A percentile compares a stretch with the other conserved stretches of the same genome.
phyloP scores from a whole-genome alignment of 2,797 vertebrate genomes.

The Notolepis coatsorum region DNA sequence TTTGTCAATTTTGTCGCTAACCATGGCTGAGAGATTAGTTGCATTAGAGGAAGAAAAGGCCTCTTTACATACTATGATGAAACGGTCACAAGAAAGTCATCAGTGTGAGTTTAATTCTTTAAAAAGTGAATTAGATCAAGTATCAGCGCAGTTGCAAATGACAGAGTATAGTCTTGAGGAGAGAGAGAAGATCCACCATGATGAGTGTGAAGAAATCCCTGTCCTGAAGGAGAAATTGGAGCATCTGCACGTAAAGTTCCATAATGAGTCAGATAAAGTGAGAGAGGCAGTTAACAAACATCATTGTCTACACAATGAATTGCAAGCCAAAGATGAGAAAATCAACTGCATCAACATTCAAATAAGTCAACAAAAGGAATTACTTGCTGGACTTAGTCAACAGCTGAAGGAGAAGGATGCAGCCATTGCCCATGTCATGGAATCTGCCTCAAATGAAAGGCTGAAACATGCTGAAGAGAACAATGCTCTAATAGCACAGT shows the following conservation, averaged over 20 bases:
- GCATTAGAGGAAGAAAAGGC: constrained; percentile 61
- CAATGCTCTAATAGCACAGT: constrained; percentile 55
- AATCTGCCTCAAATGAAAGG: constrained; percentile 84
- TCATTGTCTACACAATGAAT: constrained; percentile 57
- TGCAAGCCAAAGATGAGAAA: constrained; percentile 75
- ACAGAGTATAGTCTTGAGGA: constrained; percentile 64
- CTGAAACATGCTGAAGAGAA: constrained; percentile 81
- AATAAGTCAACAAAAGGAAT: constrained; percentile 85
- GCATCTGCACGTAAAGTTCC: constrained; percentile 63
- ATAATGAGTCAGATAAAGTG: constrained; percentile 56
- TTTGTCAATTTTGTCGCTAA: constrained; percentile 29
- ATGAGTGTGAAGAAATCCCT: constrained; percentile 56
- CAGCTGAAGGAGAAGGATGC: constrained; percentile 86
- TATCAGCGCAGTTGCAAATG: constrained; percentile 49
- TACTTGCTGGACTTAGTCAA: constrained; percentile 83
- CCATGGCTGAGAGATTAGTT: constrained; percentile 45
- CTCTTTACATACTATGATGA: constrained; percentile 70
- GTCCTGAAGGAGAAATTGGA: constrained; percentile 71
- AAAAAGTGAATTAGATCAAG: constrained; percentile 60
- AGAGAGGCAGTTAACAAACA: constrained; percentile 59
- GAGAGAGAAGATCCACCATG: constrained; percentile 53
- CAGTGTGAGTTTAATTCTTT: constrained; percentile 65
- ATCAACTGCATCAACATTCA: constrained; percentile 80
- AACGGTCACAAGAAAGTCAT: constrained; percentile 65
- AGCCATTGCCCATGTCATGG: constrained; percentile 82